phyloP scores from a whole-genome alignment of 2,888 invertebrate species.

The Eupsilia transversa region DNA sequence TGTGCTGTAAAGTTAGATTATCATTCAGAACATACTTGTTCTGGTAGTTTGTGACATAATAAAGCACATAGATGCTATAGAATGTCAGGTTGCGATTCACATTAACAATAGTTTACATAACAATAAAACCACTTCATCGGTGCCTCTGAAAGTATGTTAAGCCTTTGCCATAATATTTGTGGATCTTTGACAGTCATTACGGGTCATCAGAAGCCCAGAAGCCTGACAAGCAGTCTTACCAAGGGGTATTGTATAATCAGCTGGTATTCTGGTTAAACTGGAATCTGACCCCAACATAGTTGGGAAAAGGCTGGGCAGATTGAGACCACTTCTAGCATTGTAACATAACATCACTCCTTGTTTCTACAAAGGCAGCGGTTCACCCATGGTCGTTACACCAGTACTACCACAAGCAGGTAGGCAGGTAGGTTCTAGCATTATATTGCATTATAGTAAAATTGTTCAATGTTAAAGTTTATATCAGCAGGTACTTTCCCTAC shows the following conservation, averaged over 20 bases:
- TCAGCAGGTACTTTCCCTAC: constrained; percentile 13
- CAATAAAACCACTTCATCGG: constrained; percentile 14
- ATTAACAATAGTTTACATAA: constrained; percentile 12
- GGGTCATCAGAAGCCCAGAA: no score
- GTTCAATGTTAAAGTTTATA: neutral
- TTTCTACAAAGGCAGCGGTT: neutral
- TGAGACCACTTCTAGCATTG: constrained; percentile 14
- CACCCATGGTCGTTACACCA: neutral
- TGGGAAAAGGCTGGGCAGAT: no score
- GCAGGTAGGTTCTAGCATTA: neutral
- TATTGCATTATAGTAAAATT: constrained; percentile 3
- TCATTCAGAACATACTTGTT: neutral
- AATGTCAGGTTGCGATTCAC: neutral
- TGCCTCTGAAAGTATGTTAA: no score
- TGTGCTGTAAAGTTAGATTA: neutral
- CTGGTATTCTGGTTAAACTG: no score
- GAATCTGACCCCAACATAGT: no score
- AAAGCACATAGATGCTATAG: neutral
- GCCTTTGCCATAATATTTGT: no score
- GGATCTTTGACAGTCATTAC: no score
- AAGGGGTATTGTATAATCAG: no score
- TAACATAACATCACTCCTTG: neutral
- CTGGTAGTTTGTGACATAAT: no score
- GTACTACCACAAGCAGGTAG: no score
- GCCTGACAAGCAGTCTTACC: no score